A percentile compares a stretch with the other conserved stretches of the same genome.
Conservation (phyloP, 2,888 invertebrate genomes). For the Nomada goodeniana region DNA sequence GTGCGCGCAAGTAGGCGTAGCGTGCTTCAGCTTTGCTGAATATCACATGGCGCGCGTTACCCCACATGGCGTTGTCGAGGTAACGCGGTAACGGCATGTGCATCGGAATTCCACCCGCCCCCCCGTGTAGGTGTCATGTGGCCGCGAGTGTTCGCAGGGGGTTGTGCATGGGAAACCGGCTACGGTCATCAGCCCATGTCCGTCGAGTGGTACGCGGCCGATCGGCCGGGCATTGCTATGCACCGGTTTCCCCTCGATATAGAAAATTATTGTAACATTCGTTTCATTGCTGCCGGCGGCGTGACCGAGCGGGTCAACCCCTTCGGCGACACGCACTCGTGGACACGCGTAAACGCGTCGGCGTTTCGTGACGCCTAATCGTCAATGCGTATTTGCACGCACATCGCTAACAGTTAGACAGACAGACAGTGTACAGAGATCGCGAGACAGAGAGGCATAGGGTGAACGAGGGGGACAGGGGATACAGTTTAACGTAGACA, state of each 20-base stretch:
- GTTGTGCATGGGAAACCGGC: slow-evolving; percentile 82
- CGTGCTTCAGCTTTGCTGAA: slow-evolving; percentile 9
- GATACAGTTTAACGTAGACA: background rate
- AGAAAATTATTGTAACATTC: slow-evolving; percentile 74
- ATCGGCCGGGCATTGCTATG: slow-evolving; percentile 44
- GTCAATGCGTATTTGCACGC: slow-evolving; percentile 41
- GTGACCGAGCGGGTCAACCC: slow-evolving; percentile 18
- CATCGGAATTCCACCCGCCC: slow-evolving; percentile 75
- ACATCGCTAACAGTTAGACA: background rate
- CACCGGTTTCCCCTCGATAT: slow-evolving; percentile 55
- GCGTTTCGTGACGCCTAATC: slow-evolving; percentile 56
- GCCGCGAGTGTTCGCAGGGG: slow-evolving; percentile 80
- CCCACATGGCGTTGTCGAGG: slow-evolving; percentile 74
- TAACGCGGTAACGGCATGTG: slow-evolving; percentile 77
- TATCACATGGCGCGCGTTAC: slow-evolving; percentile 71
- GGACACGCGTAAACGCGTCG: slow-evolving; percentile 43
- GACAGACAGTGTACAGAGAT: background rate
- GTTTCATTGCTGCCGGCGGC: slow-evolving; percentile 58
- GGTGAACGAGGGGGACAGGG: slow-evolving; percentile 8
- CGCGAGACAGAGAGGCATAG: background rate
- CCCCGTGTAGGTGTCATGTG: slow-evolving; percentile 80
- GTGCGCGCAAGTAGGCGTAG: slow-evolving; percentile 24
- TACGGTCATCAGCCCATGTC: slow-evolving; percentile 80
- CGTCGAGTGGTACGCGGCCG: slow-evolving; percentile 41
- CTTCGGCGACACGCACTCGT: slow-evolving; percentile 52